Base-by-base conservation (phyloP, 2,888 invertebrate genomes). In the Priocnemis perturbator region DNA sequence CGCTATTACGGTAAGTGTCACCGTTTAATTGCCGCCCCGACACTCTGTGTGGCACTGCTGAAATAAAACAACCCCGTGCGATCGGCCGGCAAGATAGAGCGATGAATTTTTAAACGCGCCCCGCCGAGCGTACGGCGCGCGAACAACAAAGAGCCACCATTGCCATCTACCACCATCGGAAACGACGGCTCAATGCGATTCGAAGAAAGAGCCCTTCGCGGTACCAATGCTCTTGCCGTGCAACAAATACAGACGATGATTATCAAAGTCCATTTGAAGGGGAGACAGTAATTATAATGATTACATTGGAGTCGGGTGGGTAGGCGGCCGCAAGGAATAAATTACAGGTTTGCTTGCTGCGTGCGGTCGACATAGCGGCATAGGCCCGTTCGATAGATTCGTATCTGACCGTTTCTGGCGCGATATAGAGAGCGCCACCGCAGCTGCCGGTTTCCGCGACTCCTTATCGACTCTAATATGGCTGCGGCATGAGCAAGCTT, bases 251-350 rank as follows among this genome's bases (percentile, higher is more conserved):
- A 69, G 67, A 73, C 81, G 85, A 87, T 85, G 85, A 87, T 88
- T 87, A 87, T 87, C 82, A 82, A 84, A 81, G 79, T 82, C 84
- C 82, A 86, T 86, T 85, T 78, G 59, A 48, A 84, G 75, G 71
- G 74, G 84, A 86, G 85, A 87, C 86, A 87, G 85, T 87, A 87
- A 87, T 87, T 86, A 88, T 84, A 87, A 87, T 87, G 84, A 87
- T 87, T 86, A 86, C 83, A 85, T 86, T 83, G 84, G 80, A 86
- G 81, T 83, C 74, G 85, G 84, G 82, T 80, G 85, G 84, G 37
- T 83, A 83, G 86, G 83, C 83, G 83, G 84, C 80, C 79, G 81
- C 74, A 77, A 60, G 80, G 82, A 86, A 87, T 87, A 88, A 88
- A 88, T 88, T 87, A 86, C 84, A 83, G 87, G 87, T 86, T 86